A percentile compares a stretch with the other conserved stretches of the same genome.
These are phyloP conservation scores for Drosophila gaucha DNA, from an alignment of 2,888 invertebrate species.

Conservation along the genomic window DNA sequence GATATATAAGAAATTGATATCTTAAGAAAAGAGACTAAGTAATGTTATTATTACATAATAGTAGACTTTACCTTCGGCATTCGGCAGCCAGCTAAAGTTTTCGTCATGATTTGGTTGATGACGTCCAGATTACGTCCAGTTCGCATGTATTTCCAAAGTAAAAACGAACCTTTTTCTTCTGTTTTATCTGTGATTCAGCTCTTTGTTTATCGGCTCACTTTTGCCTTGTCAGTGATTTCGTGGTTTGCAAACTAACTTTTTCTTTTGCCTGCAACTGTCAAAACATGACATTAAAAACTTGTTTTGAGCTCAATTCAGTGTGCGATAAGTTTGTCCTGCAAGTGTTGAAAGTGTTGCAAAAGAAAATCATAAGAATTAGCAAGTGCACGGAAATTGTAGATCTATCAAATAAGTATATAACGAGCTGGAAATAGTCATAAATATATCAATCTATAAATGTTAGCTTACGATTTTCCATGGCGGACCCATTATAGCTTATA, in stretches of 20 bases:
- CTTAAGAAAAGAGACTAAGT: too few relatives aligned
- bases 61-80: too few relatives aligned
- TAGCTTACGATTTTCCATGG: too few relatives aligned
- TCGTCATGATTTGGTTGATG: too few relatives aligned
- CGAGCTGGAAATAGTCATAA: not conserved
- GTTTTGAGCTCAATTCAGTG: conserved; percentile 4
- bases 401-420: not conserved
- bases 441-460: too few relatives aligned
- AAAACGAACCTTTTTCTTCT: not conserved
- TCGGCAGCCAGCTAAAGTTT: too few relatives aligned
- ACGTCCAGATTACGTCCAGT: not conserved
- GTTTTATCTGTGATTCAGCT: not conserved
- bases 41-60: too few relatives aligned
- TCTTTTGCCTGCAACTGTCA: not conserved
- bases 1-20: too few relatives aligned
- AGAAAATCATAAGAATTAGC: not conserved
- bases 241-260: conserved; percentile 2
- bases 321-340: conserved; percentile 1
- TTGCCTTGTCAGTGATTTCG: not conserved
- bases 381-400: not conserved
- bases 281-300: conserved; percentile 18
- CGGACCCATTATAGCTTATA: too few relatives aligned
- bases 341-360: not conserved
- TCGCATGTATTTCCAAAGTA: not conserved
- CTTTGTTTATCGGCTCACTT: not conserved